Conservation (phyloP, 1,140 invertebrate genomes). For the Drosophila suzukii region DNA sequence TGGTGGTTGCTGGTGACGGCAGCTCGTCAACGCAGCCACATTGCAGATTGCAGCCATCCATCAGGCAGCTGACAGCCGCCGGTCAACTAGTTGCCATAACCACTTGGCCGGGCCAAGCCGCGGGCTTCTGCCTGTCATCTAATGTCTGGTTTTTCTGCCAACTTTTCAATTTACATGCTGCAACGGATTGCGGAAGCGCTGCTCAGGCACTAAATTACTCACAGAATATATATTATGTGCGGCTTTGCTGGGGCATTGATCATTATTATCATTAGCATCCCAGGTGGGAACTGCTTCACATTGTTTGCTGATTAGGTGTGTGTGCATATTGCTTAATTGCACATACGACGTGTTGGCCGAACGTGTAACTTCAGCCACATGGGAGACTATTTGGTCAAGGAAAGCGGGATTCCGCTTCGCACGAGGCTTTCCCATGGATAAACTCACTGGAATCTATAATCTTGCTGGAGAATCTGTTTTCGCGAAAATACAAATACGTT, state of each 20-base stretch:
- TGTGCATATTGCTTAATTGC: slow-evolving; percentile 35
- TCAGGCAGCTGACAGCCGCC: slow-evolving; percentile 43
- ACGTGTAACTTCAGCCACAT: slow-evolving; percentile 28
- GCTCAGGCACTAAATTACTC: slow-evolving; percentile 45
- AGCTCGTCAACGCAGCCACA: slow-evolving; percentile 42
- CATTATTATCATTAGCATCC: slow-evolving; percentile 33
- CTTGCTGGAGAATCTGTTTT: slow-evolving; percentile 17
- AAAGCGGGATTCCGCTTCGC: slow-evolving; percentile 39
- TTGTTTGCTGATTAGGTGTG: slow-evolving; percentile 53
- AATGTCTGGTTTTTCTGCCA: slow-evolving; percentile 25
- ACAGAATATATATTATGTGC: slow-evolving; percentile 17
- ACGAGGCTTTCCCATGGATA: slow-evolving; percentile 34
- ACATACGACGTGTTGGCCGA: slow-evolving; percentile 46
- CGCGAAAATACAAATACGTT: slow-evolving; percentile 11
- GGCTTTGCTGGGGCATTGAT: slow-evolving; percentile 29
- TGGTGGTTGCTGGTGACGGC: slow-evolving; percentile 9
- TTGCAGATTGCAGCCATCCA: slow-evolving; percentile 44
- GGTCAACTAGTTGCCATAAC: slow-evolving; percentile 49
- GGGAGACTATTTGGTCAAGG: slow-evolving; percentile 37
- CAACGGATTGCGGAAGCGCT: slow-evolving; percentile 65
- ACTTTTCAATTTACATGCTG: slow-evolving; percentile 64
- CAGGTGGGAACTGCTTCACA: slow-evolving; percentile 53
- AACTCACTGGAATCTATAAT: slow-evolving; percentile 16
- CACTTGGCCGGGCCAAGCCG: slow-evolving; percentile 26
- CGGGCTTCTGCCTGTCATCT: slow-evolving; percentile 40